Evolutionary conservation across 2,888 invertebrate genomes (phyloP).

Genomic region (Philopedon plagiatum): DNA sequence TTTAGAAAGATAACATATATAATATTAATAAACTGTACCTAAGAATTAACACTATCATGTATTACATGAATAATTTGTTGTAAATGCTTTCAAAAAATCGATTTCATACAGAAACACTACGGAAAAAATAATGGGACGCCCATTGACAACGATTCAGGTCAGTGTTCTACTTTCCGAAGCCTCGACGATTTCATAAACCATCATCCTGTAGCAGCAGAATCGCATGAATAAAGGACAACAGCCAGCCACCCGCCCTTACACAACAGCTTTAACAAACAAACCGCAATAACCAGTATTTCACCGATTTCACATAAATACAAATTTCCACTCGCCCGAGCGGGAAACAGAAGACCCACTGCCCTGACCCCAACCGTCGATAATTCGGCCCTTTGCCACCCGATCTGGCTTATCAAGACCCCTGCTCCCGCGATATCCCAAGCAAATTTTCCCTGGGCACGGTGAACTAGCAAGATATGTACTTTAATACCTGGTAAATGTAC

Average conservation of each 20-base stretch:
- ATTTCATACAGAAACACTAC: too few relatives aligned
- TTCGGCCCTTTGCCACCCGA: constrained; percentile 44
- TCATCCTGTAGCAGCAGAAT: background rate
- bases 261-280: constrained; percentile 30
- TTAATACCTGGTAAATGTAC: background rate
- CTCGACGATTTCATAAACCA: background rate
- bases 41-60: too few relatives aligned
- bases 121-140: too few relatives aligned
- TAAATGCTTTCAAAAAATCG: too few relatives aligned
- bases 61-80: too few relatives aligned
- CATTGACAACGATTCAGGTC: background rate
- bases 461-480: background rate
- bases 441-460: background rate
- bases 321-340: constrained; percentile 34
- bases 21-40: too few relatives aligned
- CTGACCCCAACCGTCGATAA: constrained; percentile 50
- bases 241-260: constrained; percentile 21
- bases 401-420: constrained; percentile 42
- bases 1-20: too few relatives aligned
- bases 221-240: background rate
- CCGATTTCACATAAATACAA: constrained; percentile 47
- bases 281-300: constrained; percentile 39
- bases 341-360: constrained; percentile 42
- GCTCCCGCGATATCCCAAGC: constrained; percentile 26
- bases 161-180: background rate